Conservation (phyloP, 2,888 invertebrate genomes). For the Galerucella pusilla region DNA sequence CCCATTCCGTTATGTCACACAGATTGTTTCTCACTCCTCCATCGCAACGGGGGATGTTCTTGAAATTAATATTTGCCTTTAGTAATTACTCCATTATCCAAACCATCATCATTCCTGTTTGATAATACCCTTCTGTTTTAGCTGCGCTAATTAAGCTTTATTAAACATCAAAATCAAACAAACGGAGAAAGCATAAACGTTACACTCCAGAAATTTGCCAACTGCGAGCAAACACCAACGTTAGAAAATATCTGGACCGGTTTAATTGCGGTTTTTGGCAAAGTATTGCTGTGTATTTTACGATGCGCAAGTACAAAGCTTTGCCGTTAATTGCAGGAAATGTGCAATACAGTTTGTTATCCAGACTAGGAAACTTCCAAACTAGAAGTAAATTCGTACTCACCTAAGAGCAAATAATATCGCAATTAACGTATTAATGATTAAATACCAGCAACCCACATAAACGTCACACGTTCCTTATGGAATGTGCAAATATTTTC, state of each 20-base stretch:
- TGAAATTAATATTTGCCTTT: slow-evolving; percentile 37
- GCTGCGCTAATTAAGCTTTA: slow-evolving; percentile 37
- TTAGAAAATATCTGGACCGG: slow-evolving; percentile 22
- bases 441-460: background rate
- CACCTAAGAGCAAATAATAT: background rate
- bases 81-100: slow-evolving; percentile 38
- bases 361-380: background rate
- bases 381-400: background rate
- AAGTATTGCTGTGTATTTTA: slow-evolving; percentile 14
- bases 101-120: slow-evolving; percentile 41
- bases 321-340: slow-evolving; percentile 1
- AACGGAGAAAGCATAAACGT: slow-evolving; percentile 29
- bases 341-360: slow-evolving; percentile 6
- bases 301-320: slow-evolving; percentile 1
- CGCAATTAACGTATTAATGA: background rate
- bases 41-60: slow-evolving; percentile 25
- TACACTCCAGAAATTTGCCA: slow-evolving; percentile 28
- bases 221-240: slow-evolving; percentile 25
- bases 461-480: background rate
- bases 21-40: slow-evolving; percentile 30
- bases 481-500: background rate
- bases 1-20: slow-evolving; percentile 29
- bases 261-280: slow-evolving; percentile 29
- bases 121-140: slow-evolving; percentile 38
- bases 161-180: slow-evolving; percentile 40